Evolutionary conservation across 2,888 invertebrate genomes (phyloP).

Genomic region (Petrolisthes manimaculis): DNA sequence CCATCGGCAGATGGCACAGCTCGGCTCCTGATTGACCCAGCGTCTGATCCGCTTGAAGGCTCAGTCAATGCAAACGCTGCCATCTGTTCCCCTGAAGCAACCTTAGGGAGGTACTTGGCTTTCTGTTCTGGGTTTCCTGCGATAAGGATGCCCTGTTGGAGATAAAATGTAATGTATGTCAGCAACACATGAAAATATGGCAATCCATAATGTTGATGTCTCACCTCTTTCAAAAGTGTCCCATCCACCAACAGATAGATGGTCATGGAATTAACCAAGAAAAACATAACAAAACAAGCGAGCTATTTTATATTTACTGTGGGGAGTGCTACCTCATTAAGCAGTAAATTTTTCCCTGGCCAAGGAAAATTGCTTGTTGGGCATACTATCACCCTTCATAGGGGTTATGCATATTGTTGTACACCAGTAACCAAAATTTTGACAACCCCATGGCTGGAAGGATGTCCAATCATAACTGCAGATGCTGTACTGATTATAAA

Average conservation of each 20-base stretch:
- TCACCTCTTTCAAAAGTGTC: no score
- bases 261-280: neutral
- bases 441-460: no score
- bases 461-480: no score
- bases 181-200: neutral
- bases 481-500: no score
- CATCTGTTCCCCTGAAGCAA: constrained; percentile 82
- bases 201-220: no score
- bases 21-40: constrained; percentile 85
- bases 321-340: no score
- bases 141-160: constrained; percentile 83
- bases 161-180: neutral
- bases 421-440: no score
- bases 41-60: constrained; percentile 93
- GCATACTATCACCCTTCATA: no score
- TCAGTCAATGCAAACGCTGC: constrained; percentile 98
- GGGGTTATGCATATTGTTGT: no score
- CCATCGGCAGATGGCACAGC: constrained; percentile 90
- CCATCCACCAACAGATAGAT: neutral
- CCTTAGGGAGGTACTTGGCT: constrained; percentile 89
- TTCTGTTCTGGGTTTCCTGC: constrained; percentile 92
- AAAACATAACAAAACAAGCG: neutral
- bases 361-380: no score
- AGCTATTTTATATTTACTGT: no score
- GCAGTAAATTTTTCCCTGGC: no score